Base-by-base conservation (phyloP, 2,888 invertebrate genomes). In the Cantharis nigra region DNA sequence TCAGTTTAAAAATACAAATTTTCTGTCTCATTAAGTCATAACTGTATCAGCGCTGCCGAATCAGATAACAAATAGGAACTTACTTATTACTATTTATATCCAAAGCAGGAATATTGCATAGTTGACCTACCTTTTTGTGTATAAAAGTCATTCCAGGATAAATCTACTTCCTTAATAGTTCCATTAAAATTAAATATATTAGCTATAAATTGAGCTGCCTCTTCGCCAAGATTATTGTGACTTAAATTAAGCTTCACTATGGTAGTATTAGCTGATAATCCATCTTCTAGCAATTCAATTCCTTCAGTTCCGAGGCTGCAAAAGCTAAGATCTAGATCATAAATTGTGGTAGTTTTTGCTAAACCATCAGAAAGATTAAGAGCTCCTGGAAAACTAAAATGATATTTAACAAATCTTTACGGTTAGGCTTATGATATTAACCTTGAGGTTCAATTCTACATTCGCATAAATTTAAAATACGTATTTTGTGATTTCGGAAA, bases 61-160 rank as follows among this genome's bases (percentile, higher is more conserved):
- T 33, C 33, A 3, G 62, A 7, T 23, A 7, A 23, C 1, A 5
- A 5, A 5, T 23, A 23, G 1, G 1, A 1, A 16, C 26, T 26
- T 26, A 5, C 9, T 26, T 26, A 26, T n/a, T n/a, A n/a, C n/a
- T n/a, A n/a, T 26, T 26, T 26, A 26, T 7, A 23, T 23, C 5
- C 5, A 23, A 26, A 26, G 26, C 9, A 9, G 1, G 4, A 26
- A 26, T 26, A 26, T 26, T 26, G 26, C 4, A 26, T 26, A 26
- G 28, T 81, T 83, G 82, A 88, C 89, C 85, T 82, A 88, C 89
- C 85, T 85, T 86, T 80, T 13, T 78, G 83, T 75, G 88, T 84
- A 71, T 87, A 88, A 26, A 92, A 87, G 64, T 88, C 87, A 84
- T 92, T 92, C 90, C 91, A 91, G 0, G 91, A 89, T 69, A 92